These are phyloP conservation scores for Panopea generosa DNA, from an alignment of 2,888 invertebrate genomes.

Conservation along the genomic window DNA sequence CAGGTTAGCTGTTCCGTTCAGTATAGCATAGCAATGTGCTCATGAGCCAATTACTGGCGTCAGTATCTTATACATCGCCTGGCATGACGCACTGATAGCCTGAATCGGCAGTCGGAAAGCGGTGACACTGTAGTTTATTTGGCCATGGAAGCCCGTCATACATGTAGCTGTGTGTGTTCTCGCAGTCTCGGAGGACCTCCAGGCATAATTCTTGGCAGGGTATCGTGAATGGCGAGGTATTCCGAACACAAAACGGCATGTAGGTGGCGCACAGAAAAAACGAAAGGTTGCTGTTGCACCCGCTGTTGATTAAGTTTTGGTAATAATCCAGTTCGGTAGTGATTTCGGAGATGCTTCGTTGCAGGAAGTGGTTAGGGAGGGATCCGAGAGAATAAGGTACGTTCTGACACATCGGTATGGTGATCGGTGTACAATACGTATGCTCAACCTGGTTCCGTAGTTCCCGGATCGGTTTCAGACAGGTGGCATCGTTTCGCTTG, in stretches of 20 bases:
- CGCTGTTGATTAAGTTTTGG: slow-evolving; percentile 60
- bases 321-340: slow-evolving; percentile 70
- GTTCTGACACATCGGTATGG: slow-evolving; percentile 67
- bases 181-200: slow-evolving; percentile 64
- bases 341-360: slow-evolving; percentile 66
- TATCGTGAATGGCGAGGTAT: slow-evolving; percentile 59
- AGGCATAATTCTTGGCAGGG: slow-evolving; percentile 78
- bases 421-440: slow-evolving; percentile 68
- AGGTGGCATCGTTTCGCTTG: neutral
- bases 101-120: slow-evolving; percentile 62
- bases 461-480: slow-evolving; percentile 28
- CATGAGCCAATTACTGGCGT: too few relatives aligned
- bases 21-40: too few relatives aligned
- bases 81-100: slow-evolving; percentile 66
- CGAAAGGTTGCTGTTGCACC: slow-evolving; percentile 66
- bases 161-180: slow-evolving; percentile 46
- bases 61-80: slow-evolving; percentile 54
- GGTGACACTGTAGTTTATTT: slow-evolving; percentile 79
- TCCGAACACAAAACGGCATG: slow-evolving; percentile 72
- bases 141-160: slow-evolving; percentile 77
- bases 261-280: slow-evolving; percentile 76
- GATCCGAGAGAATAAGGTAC: slow-evolving; percentile 69
- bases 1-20: too few relatives aligned
- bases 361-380: slow-evolving; percentile 78
- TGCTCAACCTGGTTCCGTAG: slow-evolving; percentile 14